These are phyloP conservation scores for Macrostomum lignano DNA, from an alignment of 1,140 invertebrate species.

Conservation along the genomic window DNA sequence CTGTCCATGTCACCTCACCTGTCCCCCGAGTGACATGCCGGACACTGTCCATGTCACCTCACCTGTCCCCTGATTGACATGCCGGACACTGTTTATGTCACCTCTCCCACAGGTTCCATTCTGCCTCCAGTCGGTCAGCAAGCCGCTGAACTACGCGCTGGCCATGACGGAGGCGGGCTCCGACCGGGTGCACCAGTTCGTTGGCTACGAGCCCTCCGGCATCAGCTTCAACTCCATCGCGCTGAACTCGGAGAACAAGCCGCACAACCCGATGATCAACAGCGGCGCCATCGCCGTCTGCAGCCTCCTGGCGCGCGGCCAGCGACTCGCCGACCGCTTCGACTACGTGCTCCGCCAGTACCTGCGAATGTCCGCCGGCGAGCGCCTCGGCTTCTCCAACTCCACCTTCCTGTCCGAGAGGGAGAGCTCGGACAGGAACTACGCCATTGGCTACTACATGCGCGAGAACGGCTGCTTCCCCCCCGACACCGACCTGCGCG, in stretches of 20 bases:
- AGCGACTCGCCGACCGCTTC: slow-evolving; percentile 24
- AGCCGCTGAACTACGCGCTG: slow-evolving; percentile 9
- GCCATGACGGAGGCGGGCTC: slow-evolving; percentile 8
- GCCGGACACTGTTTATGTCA: too few species aligned
- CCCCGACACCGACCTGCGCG: slow-evolving; percentile 28
- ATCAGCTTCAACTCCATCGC: slow-evolving; percentile 80
- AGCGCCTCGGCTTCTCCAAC: too few species aligned
- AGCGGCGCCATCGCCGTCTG: slow-evolving; percentile 72
- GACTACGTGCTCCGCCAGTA: slow-evolving; percentile 31
- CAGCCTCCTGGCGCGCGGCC: slow-evolving; percentile 42
- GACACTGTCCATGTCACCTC: too few species aligned
- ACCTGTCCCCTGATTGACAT: too few species aligned
- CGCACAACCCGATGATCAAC: slow-evolving; percentile 94
- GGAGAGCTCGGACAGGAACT: slow-evolving; percentile 80
- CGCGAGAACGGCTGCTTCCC: slow-evolving; percentile 47
- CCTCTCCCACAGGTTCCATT: too few species aligned
- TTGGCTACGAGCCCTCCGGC: slow-evolving; percentile 58
- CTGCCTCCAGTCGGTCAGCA: slow-evolving; percentile 7
- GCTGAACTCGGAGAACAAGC: slow-evolving; percentile 68
- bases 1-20: too few species aligned
- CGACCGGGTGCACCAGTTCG: slow-evolving; percentile 17
- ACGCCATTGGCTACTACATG: slow-evolving; percentile 87
- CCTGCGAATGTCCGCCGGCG: slow-evolving; percentile 45
- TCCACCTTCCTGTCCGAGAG: slow-evolving; percentile 59
- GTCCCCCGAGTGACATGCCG: too few species aligned